Evolutionary conservation across 2,797 vertebrate species (phyloP).

Genomic region (Sebastes oblongus): DNA sequence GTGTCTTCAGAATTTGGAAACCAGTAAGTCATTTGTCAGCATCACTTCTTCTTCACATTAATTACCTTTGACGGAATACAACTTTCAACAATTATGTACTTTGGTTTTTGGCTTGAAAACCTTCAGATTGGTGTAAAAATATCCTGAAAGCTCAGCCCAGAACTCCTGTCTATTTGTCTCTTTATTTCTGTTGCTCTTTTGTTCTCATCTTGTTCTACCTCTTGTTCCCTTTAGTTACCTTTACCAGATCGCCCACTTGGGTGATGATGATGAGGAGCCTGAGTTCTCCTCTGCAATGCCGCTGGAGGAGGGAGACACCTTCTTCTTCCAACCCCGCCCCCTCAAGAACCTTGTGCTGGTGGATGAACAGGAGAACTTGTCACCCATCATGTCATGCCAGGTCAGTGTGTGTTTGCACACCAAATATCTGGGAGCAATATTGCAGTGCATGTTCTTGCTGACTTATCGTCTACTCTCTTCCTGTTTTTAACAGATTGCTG

Average conservation of each 20-base stretch:
- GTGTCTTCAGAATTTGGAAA: conserved; percentile 98
- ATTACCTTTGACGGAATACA: not conserved
- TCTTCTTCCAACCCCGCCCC: conserved; percentile 97
- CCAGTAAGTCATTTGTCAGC: conserved; percentile 87
- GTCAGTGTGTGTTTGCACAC: conserved; percentile 66
- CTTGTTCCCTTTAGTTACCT: conserved; percentile 85
- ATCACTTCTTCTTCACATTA: not conserved
- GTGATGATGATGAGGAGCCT: conserved; percentile 97
- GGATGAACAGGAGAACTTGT: conserved; percentile 96
- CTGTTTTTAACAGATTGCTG: conserved; percentile 86
- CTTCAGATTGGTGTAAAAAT: not conserved
- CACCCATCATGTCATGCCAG: conserved; percentile 97
- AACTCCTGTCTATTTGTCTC: not conserved
- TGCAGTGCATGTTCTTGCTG: not conserved
- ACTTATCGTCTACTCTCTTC: not conserved
- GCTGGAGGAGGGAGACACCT: conserved; percentile 96
- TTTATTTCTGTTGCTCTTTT: not conserved
- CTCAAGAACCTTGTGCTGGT: conserved; percentile 98
- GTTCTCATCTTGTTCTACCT: not conserved
- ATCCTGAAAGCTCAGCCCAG: not conserved
- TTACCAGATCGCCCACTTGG: conserved; percentile 98
- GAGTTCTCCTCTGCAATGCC: conserved; percentile 99
- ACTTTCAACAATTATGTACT: not conserved
- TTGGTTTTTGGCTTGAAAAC: not conserved
- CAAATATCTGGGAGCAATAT: not conserved